phyloP scores from a whole-genome alignment of 2,113 vertebrate species.

The Brachionichthys hirsutus region DNA sequence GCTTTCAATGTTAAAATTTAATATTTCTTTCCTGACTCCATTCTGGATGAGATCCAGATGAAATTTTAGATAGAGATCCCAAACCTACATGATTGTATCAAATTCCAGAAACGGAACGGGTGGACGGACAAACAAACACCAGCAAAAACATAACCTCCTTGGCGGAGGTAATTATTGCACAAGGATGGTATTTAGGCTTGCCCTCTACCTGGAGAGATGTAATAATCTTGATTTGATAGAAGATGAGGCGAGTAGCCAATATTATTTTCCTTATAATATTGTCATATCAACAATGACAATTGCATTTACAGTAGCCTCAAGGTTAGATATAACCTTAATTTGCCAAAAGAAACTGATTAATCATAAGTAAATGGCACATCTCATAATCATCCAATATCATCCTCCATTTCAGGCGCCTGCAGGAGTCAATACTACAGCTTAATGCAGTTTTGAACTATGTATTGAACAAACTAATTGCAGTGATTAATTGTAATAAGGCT shows the following conservation, averaged over 20 bases:
- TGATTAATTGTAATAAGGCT: conserved; percentile 57
- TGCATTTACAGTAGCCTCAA: conserved; percentile 14
- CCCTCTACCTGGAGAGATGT: neutral
- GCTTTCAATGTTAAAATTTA: too few relatives aligned
- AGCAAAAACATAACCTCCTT: too few relatives aligned
- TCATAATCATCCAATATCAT: conserved; percentile 52
- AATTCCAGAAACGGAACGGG: too few relatives aligned
- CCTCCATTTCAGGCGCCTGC: conserved; percentile 31
- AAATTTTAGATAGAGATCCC: too few relatives aligned
- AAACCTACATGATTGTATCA: too few relatives aligned
- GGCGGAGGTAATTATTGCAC: too few relatives aligned
- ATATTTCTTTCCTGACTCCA: too few relatives aligned
- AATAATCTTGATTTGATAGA: conserved; percentile 17
- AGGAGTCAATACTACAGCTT: conserved; percentile 44
- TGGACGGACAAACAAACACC: too few relatives aligned
- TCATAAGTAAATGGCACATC: conserved; percentile 31
- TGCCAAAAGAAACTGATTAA: conserved; percentile 42
- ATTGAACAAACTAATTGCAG: conserved; percentile 50
- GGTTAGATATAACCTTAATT: conserved; percentile 13
- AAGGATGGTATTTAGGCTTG: neutral
- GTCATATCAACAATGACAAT: conserved; percentile 18
- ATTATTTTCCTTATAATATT: conserved; percentile 17
- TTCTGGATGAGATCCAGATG: too few relatives aligned
- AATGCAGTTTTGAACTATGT: conserved; percentile 63
- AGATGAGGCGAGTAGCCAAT: conserved; percentile 9